Conservation (phyloP, 1,140 invertebrate genomes). For the Hermetia illucens region DNA sequence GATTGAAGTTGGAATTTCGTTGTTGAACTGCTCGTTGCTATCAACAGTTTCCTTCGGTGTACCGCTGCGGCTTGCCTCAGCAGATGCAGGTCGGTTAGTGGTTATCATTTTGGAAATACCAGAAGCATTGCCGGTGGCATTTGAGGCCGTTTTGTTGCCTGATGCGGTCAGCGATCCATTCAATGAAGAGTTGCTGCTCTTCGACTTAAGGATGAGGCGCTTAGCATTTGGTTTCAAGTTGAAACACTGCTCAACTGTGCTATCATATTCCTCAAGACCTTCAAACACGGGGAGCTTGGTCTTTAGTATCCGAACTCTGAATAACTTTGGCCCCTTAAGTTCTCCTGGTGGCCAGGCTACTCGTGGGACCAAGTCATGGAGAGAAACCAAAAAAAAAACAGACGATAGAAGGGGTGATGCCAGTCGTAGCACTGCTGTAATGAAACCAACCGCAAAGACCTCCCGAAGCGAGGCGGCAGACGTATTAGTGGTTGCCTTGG, state of each 20-base stretch:
- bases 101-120: background rate
- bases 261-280: conserved; percentile 52
- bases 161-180: background rate
- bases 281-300: too few relatives aligned
- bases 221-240: conserved; percentile 46
- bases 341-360: too few relatives aligned
- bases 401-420: too few relatives aligned
- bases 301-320: too few relatives aligned
- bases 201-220: conserved; percentile 40
- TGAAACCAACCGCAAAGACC: too few relatives aligned
- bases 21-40: background rate
- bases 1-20: conserved; percentile 3
- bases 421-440: too few relatives aligned
- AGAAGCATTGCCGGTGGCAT: background rate
- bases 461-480: too few relatives aligned
- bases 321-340: too few relatives aligned
- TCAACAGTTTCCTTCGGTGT: conserved; percentile 2
- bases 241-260: conserved; percentile 43
- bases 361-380: too few relatives aligned
- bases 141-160: background rate
- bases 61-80: background rate
- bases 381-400: too few relatives aligned
- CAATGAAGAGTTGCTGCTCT: conserved; percentile 4
- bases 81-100: background rate
- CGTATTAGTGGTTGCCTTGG: too few relatives aligned